These are phyloP conservation scores for Piliocolobus tephrosceles DNA, from an alignment of 2,113 vertebrate species.

Conservation along the genomic window DNA sequence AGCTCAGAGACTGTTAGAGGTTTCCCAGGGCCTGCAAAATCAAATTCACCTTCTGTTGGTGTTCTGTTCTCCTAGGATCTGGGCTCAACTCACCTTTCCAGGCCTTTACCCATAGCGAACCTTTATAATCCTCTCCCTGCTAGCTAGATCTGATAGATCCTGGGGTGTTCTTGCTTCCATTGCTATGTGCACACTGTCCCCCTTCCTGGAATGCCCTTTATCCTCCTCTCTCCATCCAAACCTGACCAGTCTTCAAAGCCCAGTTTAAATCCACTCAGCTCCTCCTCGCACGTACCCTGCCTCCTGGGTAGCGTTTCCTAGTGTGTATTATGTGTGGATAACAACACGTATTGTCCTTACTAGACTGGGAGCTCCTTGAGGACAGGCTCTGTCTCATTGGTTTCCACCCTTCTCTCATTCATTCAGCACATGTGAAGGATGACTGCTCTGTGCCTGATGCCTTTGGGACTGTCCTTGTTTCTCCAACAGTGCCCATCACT, in stretches of 20 bases:
- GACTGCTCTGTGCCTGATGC: not conserved
- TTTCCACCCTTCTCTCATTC: not conserved
- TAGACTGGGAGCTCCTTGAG: not conserved
- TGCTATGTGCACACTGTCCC: not conserved
- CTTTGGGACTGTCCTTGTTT: not conserved
- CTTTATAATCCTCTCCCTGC: not conserved
- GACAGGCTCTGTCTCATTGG: not conserved
- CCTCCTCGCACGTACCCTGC: accelerated
- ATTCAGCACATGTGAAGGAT: not conserved
- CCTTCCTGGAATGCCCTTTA: not conserved
- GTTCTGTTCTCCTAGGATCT: not conserved
- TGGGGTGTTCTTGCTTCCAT: not conserved
- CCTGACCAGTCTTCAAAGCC: not conserved
- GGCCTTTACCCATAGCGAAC: not conserved
- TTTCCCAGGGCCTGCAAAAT: not conserved
- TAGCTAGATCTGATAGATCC: not conserved
- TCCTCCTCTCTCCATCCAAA: not conserved
- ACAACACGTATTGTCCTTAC: not conserved
- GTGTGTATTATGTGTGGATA: not conserved
- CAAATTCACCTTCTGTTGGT: not conserved
- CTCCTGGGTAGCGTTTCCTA: not conserved
- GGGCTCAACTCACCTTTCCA: not conserved
- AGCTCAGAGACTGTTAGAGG: not conserved
- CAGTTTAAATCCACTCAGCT: not conserved
- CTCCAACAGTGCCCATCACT: not conserved